Evolutionary conservation across 2,888 invertebrate genomes (phyloP).

Genomic region (Mimumesa dahlbomi): DNA sequence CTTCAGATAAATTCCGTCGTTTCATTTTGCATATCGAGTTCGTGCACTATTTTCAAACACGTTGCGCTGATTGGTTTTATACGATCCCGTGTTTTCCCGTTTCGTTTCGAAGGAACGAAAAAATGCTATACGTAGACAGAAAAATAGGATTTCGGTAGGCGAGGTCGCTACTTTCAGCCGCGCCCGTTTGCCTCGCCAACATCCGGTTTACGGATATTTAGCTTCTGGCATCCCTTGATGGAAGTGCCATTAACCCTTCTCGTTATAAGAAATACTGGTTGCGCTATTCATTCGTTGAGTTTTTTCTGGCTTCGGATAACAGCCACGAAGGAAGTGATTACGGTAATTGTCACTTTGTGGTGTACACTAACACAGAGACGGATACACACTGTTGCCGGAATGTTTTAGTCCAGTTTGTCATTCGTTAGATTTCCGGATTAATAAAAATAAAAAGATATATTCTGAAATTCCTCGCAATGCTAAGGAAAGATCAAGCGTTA

Average conservation of each 20-base stretch:
- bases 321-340: too few relatives aligned
- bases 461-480: too few relatives aligned
- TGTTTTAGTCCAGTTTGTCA: too few relatives aligned
- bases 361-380: too few relatives aligned
- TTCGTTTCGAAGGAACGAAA: too few relatives aligned
- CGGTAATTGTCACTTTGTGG: too few relatives aligned
- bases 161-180: slow-evolving; percentile 27
- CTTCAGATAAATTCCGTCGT: neutral
- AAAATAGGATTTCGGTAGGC: slow-evolving; percentile 17
- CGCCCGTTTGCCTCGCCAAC: slow-evolving; percentile 41
- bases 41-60: neutral
- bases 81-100: neutral
- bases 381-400: too few relatives aligned
- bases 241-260: slow-evolving; percentile 34
- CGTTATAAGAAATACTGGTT: slow-evolving; percentile 1
- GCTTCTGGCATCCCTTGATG: slow-evolving; percentile 22
- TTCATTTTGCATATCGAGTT: neutral
- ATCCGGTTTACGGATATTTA: slow-evolving; percentile 23
- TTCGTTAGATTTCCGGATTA: too few relatives aligned
- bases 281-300: neutral
- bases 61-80: neutral
- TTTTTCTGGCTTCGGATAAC: too few relatives aligned
- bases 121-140: slow-evolving; percentile 10
- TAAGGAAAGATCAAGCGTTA: too few relatives aligned
- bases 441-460: too few relatives aligned